These are phyloP conservation scores for Melanotaenia duboulayi DNA, from an alignment of 2,113 vertebrate species.

Conservation along the genomic window DNA sequence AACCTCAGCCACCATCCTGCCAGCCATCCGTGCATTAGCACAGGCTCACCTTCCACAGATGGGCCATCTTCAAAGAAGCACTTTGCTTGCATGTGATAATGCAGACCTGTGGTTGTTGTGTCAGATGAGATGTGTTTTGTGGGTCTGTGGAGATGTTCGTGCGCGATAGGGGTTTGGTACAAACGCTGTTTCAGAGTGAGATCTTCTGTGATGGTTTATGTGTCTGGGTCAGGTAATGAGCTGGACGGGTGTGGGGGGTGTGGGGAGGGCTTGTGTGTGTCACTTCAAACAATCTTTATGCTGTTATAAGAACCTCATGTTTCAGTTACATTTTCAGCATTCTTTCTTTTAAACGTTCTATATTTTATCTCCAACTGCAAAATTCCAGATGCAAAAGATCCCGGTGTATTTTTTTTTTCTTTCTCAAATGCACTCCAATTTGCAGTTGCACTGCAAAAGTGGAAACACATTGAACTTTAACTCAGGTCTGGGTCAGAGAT, in stretches of 20 bases:
- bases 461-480: slow-evolving; percentile 62
- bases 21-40: slow-evolving; percentile 40
- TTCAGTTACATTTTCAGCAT: slow-evolving; percentile 54
- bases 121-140: slow-evolving; percentile 65
- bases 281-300: slow-evolving; percentile 43
- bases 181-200: slow-evolving; percentile 18
- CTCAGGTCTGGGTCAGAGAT: slow-evolving; percentile 29
- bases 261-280: slow-evolving; percentile 54
- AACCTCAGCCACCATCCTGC: slow-evolving; percentile 18
- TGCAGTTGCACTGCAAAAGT: slow-evolving; percentile 60
- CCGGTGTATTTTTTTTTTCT: slow-evolving; percentile 24
- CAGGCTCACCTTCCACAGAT: slow-evolving; percentile 56
- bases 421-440: slow-evolving; percentile 36
- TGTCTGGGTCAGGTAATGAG: slow-evolving; percentile 67
- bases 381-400: slow-evolving; percentile 58
- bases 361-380: slow-evolving; percentile 62
- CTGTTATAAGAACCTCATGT: slow-evolving; percentile 76
- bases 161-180: slow-evolving; percentile 56
- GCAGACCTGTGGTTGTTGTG: slow-evolving; percentile 54
- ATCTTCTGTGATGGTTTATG: slow-evolving; percentile 42
- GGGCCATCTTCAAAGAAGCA: slow-evolving; percentile 41
- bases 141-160: slow-evolving; percentile 65
- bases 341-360: slow-evolving; percentile 47
- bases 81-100: slow-evolving; percentile 47
- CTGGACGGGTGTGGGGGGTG: not conserved